Evolutionary conservation across 2,797 vertebrate genomes (phyloP), one percentile per base, ranked within the genome.

Genomic region (Protosalanx chinensis): DNA sequence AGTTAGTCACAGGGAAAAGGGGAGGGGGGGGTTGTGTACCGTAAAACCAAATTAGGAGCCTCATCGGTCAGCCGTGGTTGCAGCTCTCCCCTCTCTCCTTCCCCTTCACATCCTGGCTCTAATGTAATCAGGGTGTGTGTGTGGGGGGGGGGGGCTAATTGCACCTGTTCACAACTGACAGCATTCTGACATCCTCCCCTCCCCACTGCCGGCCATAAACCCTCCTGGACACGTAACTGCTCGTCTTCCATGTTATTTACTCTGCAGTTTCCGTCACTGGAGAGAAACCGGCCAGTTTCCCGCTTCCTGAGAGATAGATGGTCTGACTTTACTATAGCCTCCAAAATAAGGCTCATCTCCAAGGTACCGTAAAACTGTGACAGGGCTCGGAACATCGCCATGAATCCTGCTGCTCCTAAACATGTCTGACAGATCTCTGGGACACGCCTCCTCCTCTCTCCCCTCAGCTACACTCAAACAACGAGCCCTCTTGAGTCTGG

Each of bases 101-200:
- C 78, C 86, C 82, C 82, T 88, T 92, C 90, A 94, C 91, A 93
- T 94, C 93, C 93, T 90, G 90, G 82, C 83, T 88, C 88, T 90
- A 89, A 91, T 84, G 87, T 91, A 93, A 94, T 92, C 88, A 94
- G 88, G 86, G 92, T 77, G 85, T 89, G 23, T 1, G 23, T n/a
- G n/a, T n/a, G 23, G 23, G 23, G 23, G 23, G 23, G 91, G 89
- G 91, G 91, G 89, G 88, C 90, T 93, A 92, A 95, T 92, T 91
- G 90, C 88, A 92, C 92, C 91, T 90, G 92, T 94, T 85, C 85
- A 88, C 82, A 85, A 88, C 84, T 90, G 92, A 91, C 90, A 88
- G 91, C 82, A 90, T 92, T 89, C 89, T 91, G 91, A 93, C 91
- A 89, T 92, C 92, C 92, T 88, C 72, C 91, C 91, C 93, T 94